Base-by-base conservation (phyloP, 2,888 invertebrate species). In the Heliconius erato region DNA sequence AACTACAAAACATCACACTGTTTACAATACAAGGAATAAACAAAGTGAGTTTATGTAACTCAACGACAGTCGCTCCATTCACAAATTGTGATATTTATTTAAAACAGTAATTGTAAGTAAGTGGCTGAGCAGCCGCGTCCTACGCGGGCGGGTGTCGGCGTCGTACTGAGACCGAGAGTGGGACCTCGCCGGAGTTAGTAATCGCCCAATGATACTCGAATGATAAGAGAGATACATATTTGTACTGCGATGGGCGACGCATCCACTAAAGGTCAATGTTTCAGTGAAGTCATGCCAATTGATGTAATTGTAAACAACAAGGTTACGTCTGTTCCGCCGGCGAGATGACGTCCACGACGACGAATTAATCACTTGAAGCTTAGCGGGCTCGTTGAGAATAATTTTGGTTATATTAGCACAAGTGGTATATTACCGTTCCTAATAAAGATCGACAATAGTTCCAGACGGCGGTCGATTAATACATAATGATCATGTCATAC, bases 221-320 rank as follows among this genome's bases (percentile, higher is more conserved):
- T 88, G 90, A 89, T 89, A 90, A 90, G 87, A 88, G 87, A 90
- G 85, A 84, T 84, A 85, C 76, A 82, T 79, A 79, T 86, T 88
- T 86, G 86, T 85, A 84, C 79, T 84, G 85, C 69, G 82, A 82
- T 85, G 85, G 88, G 86, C 85, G 90, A 89, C 88, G 88, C 86
- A 92, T 91, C 91, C 90, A 88, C 89, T 86, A 91, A 95, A 95
- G 95, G 95, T 95, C 95, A 95, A 94, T 95, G 95, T 94, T 94
- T 94, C 92, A 91, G 91, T 94, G 94, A 93, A 84, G 80, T 84
- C 82, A 79, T 76, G 32, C 72, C 83, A 85, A 85, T 85, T 85
- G 80, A 82, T 79, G 80, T 85, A 83, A 85, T 85, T 83, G 83
- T 44, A 79, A 72, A 79, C 80, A 82, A 82, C 80, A 76, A 84